phyloP scores from a whole-genome alignment of 1,140 invertebrate species.

The Drosophila cardini region DNA sequence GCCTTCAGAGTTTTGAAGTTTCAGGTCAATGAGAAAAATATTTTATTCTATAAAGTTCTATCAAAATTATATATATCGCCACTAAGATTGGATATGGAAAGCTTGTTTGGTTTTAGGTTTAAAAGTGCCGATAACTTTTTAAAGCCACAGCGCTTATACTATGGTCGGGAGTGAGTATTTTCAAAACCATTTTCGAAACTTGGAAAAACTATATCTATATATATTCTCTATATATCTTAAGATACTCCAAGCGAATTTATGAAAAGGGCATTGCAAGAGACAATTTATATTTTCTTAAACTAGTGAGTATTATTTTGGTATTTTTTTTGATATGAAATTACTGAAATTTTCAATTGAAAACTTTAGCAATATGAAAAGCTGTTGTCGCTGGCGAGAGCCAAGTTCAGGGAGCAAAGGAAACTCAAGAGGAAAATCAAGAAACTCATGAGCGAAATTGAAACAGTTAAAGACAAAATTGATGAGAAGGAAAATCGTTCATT shows the following conservation, averaged over 20 bases:
- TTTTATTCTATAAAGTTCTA: not conserved
- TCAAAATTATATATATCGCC: conserved; percentile 7
- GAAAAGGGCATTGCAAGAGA: not conserved
- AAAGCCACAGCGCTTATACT: not conserved
- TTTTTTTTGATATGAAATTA: too few relatives aligned
- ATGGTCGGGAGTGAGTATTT: conserved; percentile 3
- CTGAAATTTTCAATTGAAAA: too few relatives aligned
- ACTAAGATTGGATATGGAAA: conserved; percentile 8
- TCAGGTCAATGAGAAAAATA: not conserved
- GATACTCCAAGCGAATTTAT: conserved; percentile 4
- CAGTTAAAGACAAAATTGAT: conserved; percentile 3
- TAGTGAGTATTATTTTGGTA: not conserved
- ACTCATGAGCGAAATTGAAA: not conserved
- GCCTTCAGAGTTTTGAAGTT: not conserved
- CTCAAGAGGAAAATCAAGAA: conserved; percentile 12
- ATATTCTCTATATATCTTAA: too few relatives aligned
- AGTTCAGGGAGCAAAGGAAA: not conserved
- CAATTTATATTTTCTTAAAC: conserved; percentile 4
- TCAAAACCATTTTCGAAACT: too few relatives aligned
- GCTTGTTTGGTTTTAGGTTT: conserved; percentile 5
- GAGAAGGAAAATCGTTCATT: not conserved
- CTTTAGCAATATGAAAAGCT: conserved; percentile 10
- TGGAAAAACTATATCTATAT: too few relatives aligned
- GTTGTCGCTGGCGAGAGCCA: not conserved
- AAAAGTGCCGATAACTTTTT: conserved; percentile 5